Evolutionary conservation across 2,888 invertebrate species (phyloP).

Genomic region (Drosophila trichaetosa): DNA sequence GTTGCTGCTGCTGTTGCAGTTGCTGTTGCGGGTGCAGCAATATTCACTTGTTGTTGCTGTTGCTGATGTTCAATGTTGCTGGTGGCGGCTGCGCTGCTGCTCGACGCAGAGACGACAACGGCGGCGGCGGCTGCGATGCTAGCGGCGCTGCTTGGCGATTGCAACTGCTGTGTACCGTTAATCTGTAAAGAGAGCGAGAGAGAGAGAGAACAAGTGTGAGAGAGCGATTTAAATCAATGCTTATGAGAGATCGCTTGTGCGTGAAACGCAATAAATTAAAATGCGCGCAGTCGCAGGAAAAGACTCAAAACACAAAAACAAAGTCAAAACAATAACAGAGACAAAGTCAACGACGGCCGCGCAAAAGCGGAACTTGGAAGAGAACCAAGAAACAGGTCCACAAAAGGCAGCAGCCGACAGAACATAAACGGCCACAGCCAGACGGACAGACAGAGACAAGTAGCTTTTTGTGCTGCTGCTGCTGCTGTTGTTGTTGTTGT

Average conservation of each 20-base stretch:
- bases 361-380: slow-evolving; percentile 53
- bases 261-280: slow-evolving; percentile 63
- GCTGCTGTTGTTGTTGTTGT: neutral
- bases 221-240: neutral
- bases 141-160: slow-evolving; percentile 65
- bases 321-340: slow-evolving; percentile 38
- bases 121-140: slow-evolving; percentile 60
- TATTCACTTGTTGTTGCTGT: slow-evolving; percentile 29
- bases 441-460: slow-evolving; percentile 18
- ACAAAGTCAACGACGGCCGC: slow-evolving; percentile 5
- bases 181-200: slow-evolving; percentile 50
- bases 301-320: slow-evolving; percentile 19
- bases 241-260: slow-evolving; percentile 5
- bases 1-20: slow-evolving; percentile 51
- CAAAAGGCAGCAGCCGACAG: slow-evolving; percentile 43
- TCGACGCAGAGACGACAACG: slow-evolving; percentile 66
- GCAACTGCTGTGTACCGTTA: slow-evolving; percentile 73
- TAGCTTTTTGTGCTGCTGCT: slow-evolving; percentile 4
- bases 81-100: slow-evolving; percentile 63
- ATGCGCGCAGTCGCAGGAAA: slow-evolving; percentile 57
- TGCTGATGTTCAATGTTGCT: slow-evolving; percentile 58
- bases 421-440: neutral
- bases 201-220: slow-evolving; percentile 13
- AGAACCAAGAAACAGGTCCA: slow-evolving; percentile 57
- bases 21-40: slow-evolving; percentile 64